Base-by-base conservation (phyloP, 1,140 invertebrate species). In the Platyscapa corneri region DNA sequence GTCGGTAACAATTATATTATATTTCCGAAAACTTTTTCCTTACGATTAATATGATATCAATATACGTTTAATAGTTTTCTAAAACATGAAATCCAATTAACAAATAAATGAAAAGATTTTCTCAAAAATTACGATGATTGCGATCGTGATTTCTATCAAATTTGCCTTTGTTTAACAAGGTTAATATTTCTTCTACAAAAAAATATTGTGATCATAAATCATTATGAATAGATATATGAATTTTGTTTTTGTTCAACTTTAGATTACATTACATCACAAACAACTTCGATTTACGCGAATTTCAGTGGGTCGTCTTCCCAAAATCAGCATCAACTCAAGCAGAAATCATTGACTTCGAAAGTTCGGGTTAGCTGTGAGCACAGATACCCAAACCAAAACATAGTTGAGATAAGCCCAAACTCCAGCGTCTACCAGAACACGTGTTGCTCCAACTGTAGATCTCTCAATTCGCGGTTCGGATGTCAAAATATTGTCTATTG, bases 401-500 rank as follows among this genome's bases (percentile, higher is more conserved):
- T 53, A 7, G 49, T 20, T 16, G 49, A 53, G 27, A 6, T 64
- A 30, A n/a, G n/a, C 23, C 20, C 60, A 64, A 64, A 30, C 27
- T n/a, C 23, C 60, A 30, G 12, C 12, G 27, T n/a, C n/a, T 64
- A 30, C 53, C 3, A 53, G 10, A 65, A 74, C 34, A 18, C 64
- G 32, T 78, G 78, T 42, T 85, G 84, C 32, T 42, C 77, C n/a
- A 75, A 81, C 30, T 85, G 84, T 39, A 56, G 77, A 3, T 70
- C 78, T 8, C n/a, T 30, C 0, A 78, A 70, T 8, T 75, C 84
- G 12, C 76, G 79, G 0, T 86, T 86, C 78, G 84, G 82, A 34
- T 93, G 92, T 82, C 88, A 91, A 49, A 86, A 86, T 10, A 89
- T 88, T 0, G 90, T 90, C 86, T 93, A 93, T n/a, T 93, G 92